Percentiles rank a stretch among this genome's conserved stretches.
Conservation (phyloP, 2,797 vertebrate genomes). For the Enteromius trimaculatus region DNA sequence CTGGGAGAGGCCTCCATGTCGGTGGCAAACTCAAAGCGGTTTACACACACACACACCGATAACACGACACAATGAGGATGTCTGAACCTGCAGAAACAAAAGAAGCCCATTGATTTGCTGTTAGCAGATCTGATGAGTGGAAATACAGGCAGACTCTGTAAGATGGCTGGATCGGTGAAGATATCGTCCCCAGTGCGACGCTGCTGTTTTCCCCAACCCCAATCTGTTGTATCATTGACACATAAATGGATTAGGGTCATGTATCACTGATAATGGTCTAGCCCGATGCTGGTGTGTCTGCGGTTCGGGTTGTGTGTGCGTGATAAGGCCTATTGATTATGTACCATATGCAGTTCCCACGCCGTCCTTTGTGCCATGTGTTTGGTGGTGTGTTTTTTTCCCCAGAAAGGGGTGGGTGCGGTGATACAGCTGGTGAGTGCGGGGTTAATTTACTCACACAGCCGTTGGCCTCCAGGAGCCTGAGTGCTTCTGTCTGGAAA, state of each 20-base stretch:
- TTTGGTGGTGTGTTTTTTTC: conserved; percentile 52
- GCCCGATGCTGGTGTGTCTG: conserved; percentile 58
- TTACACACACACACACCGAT: conserved; percentile 32
- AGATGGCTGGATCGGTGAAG: conserved; percentile 57
- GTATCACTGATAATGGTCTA: conserved; percentile 66
- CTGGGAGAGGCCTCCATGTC: neutral
- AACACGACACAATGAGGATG: conserved; percentile 58
- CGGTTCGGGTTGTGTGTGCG: conserved; percentile 53
- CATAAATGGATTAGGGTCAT: conserved; percentile 73
- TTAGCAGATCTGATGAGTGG: conserved; percentile 50
- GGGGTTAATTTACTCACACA: conserved; percentile 56
- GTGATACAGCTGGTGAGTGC: conserved; percentile 61
- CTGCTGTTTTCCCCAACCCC: conserved; percentile 39
- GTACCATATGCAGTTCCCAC: conserved; percentile 62
- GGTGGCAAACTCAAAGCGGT: conserved; percentile 4
- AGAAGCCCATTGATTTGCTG: conserved; percentile 63
- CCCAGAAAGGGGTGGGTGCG: conserved; percentile 29
- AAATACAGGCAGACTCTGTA: conserved; percentile 51
- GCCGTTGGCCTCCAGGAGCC: conserved; percentile 39
- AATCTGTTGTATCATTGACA: conserved; percentile 68
- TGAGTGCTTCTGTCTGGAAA: conserved; percentile 34
- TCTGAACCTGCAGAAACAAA: conserved; percentile 58
- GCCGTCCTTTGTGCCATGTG: conserved; percentile 60
- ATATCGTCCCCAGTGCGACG: conserved; percentile 56
- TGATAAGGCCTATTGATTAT: conserved; percentile 72